Conservation (phyloP, 2,113 vertebrate genomes). For the Vombatus ursinus region DNA sequence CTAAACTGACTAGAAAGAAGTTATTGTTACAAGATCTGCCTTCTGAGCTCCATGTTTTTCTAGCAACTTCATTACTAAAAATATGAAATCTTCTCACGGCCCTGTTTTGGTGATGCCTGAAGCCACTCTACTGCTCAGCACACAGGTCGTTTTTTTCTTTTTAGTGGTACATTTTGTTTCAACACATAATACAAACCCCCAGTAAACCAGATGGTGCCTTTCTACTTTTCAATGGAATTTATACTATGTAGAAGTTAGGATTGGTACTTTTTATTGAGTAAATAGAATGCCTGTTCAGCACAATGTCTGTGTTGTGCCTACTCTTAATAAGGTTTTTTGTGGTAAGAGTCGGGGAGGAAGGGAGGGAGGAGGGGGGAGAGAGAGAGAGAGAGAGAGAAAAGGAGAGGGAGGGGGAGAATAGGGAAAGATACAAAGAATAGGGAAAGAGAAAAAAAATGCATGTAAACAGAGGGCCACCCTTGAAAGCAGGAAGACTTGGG, state of each 20-base stretch:
- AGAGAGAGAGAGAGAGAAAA: too few relatives aligned
- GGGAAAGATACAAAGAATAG: not conserved
- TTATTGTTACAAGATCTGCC: not conserved
- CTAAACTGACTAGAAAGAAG: not conserved
- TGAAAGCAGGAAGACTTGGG: not conserved
- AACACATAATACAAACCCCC: not conserved
- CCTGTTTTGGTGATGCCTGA: not conserved
- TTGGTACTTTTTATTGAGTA: not conserved
- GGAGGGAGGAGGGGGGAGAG: too few relatives aligned
- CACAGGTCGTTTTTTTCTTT: not conserved
- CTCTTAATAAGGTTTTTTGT: not conserved
- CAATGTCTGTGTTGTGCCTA: not conserved
- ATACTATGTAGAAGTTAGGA: not conserved
- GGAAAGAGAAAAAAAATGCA: not conserved
- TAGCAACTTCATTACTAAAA: conserved; percentile 38
- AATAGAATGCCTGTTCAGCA: not conserved
- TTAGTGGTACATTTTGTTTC: not conserved
- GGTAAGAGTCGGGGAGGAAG: not conserved
- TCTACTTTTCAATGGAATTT: not conserved
- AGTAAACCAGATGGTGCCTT: not conserved
- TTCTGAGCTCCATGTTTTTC: not conserved
- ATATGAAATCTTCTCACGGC: not conserved
- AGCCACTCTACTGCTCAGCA: not conserved
- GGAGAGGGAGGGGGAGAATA: not conserved
- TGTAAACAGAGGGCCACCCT: not conserved